Conservation (phyloP, 2,797 vertebrate species). For the Enteromius afrohamiltoni region DNA sequence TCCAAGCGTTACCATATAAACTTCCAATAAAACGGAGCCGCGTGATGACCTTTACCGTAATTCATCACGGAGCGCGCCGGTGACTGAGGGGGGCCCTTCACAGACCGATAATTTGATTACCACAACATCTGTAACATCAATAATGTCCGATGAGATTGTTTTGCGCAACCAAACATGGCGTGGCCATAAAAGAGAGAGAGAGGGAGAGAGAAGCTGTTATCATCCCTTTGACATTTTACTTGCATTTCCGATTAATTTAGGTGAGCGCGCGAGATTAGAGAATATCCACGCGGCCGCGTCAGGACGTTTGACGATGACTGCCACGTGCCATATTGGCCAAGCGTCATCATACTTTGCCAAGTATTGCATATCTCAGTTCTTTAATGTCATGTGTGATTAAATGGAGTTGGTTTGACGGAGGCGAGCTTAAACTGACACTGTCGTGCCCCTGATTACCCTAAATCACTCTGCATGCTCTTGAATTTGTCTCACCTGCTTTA, state of each 20-base stretch:
- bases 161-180: constrained; percentile 81
- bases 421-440: constrained; percentile 28
- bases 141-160: constrained; percentile 82
- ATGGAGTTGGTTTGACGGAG: constrained; percentile 20
- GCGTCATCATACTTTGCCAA: constrained; percentile 32
- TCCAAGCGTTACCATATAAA: constrained; percentile 72
- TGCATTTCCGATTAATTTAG: constrained; percentile 44
- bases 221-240: constrained; percentile 72
- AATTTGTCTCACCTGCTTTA: constrained; percentile 38
- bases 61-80: constrained; percentile 68
- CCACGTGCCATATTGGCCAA: not conserved
- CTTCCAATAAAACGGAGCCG: constrained; percentile 68
- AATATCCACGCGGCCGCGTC: constrained; percentile 47
- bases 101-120: constrained; percentile 83
- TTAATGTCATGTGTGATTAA: constrained; percentile 18
- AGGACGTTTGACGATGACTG: constrained; percentile 53
- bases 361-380: constrained; percentile 3
- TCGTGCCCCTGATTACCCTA: constrained; percentile 28
- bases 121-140: constrained; percentile 85
- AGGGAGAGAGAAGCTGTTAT: constrained; percentile 49
- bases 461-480: constrained; percentile 39
- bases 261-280: constrained; percentile 43
- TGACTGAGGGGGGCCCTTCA: constrained; percentile 80
- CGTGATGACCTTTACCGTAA: constrained; percentile 80
- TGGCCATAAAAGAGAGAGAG: constrained; percentile 72